These are phyloP conservation scores for Pipra filicauda DNA, from an alignment of 2,113 vertebrate species.

Conservation along the genomic window DNA sequence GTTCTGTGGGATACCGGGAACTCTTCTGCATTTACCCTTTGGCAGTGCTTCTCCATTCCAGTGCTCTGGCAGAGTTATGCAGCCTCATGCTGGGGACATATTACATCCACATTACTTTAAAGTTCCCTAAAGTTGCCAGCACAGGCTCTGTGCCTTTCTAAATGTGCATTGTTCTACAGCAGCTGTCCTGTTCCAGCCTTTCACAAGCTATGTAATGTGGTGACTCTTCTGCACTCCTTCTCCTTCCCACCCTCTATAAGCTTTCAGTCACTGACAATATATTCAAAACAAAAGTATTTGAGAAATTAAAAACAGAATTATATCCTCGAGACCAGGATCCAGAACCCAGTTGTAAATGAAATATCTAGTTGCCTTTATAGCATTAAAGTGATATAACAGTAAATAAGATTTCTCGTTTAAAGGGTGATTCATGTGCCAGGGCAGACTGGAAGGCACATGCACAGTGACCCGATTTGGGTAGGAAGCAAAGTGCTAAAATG, in stretches of 20 bases:
- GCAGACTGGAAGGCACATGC: not conserved
- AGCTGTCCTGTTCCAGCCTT: not conserved
- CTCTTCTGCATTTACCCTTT: not conserved
- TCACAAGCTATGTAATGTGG: not conserved
- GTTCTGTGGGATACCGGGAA: not conserved
- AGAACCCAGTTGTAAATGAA: not conserved
- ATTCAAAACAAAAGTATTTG: not conserved
- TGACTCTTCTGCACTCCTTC: not conserved
- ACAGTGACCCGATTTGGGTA: not conserved
- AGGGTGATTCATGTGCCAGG: not conserved
- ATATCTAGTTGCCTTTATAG: not conserved
- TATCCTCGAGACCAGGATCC: not conserved
- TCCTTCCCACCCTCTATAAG: not conserved
- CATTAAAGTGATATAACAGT: not conserved
- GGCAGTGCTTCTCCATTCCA: not conserved
- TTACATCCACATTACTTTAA: constrained; percentile 13
- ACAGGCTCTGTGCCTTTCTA: not conserved
- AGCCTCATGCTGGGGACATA: not conserved
- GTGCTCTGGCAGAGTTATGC: not conserved
- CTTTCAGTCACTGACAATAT: not conserved
- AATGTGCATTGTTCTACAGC: constrained; percentile 19
- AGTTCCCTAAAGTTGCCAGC: not conserved
- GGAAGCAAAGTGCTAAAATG: not conserved
- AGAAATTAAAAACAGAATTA: constrained; percentile 46
- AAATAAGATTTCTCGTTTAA: not conserved